Conservation (phyloP, 2,797 vertebrate species). For the Gymnocypris eckloni region DNA sequence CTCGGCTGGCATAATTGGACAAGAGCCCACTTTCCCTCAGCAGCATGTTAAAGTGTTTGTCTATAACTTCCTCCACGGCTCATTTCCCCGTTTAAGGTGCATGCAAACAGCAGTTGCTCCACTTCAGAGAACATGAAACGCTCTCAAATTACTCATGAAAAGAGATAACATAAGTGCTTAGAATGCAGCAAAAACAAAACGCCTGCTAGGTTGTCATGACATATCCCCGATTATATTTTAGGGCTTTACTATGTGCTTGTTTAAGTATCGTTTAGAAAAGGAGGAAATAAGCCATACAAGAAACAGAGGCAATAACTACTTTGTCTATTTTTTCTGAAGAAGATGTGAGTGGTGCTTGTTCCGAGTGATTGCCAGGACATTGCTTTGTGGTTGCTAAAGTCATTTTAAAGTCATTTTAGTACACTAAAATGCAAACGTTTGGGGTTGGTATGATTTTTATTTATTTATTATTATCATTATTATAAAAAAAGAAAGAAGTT, state of each 20-base stretch:
- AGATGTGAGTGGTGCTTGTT: neutral
- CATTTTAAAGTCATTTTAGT: neutral
- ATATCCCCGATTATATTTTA: neutral
- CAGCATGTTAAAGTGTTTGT: conserved; percentile 51
- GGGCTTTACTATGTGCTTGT: neutral
- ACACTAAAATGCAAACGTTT: neutral
- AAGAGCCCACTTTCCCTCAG: conserved; percentile 57
- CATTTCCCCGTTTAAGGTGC: conserved; percentile 40
- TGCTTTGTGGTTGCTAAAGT: neutral
- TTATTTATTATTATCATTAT: neutral
- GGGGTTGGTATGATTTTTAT: neutral
- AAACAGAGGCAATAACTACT: neutral
- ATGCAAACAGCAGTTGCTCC: conserved; percentile 26
- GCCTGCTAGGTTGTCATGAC: conserved; percentile 43
- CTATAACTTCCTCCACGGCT: conserved; percentile 39
- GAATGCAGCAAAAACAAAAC: conserved; percentile 2
- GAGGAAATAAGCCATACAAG: neutral
- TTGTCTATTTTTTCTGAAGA: neutral
- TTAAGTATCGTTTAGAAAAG: neutral
- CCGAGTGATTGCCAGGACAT: neutral
- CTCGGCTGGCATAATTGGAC: conserved; percentile 54
- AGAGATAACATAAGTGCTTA: neutral
- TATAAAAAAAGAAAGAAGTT: too few species aligned
- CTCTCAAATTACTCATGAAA: conserved; percentile 27
- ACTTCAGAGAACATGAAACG: conserved; percentile 21